Base-by-base conservation (phyloP, 2,797 vertebrate genomes). In the Lemur catta region DNA sequence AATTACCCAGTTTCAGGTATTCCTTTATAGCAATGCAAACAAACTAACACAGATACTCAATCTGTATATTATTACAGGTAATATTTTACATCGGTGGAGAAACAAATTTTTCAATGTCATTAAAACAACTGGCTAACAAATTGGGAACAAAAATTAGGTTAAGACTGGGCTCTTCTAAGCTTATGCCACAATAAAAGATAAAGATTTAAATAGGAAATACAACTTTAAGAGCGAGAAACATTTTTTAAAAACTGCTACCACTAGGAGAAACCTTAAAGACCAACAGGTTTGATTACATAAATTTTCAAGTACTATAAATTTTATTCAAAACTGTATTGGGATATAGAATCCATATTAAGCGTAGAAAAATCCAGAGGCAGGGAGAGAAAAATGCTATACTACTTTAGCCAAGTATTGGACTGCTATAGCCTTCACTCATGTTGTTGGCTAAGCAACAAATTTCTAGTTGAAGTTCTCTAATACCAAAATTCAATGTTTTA, bases 121-220 rank as follows among this genome's bases (percentile, higher is more conserved):
- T 85, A 89, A 87, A 93, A 86, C 74, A 93, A 95, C 0, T 87
- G 3, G 43, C 41, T 88, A 80, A 88, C 17, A 87, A 90, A 88
- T 22, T 57, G 69, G 9, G 43, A 75, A 18, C 41, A 80, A 88
- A 96, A 76, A 18, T 46, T 63, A 72, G 84, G 4, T 46, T 46
- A 93, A 71, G 38, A 85, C 17, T 30, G 43, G 30, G 75, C 14
- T 93, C 65, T 33, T 93, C 59, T 61, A 35, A 86, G 22, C 2
- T 80, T 84, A 69, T 38, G 43, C 2, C 55, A 71, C 30, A 92
- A 71, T 81, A 69, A 94, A 92, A 93, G 13, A 87, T 69, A 82
- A 82, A 84, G 43, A 92, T 69, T 96, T 85, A 92, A 81, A 67
- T 79, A 65, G 20, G 7, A 90, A 94, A 87, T 69, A 84, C 15